Conservation (phyloP, 2,888 invertebrate species). For the Horisme vitalbata region DNA sequence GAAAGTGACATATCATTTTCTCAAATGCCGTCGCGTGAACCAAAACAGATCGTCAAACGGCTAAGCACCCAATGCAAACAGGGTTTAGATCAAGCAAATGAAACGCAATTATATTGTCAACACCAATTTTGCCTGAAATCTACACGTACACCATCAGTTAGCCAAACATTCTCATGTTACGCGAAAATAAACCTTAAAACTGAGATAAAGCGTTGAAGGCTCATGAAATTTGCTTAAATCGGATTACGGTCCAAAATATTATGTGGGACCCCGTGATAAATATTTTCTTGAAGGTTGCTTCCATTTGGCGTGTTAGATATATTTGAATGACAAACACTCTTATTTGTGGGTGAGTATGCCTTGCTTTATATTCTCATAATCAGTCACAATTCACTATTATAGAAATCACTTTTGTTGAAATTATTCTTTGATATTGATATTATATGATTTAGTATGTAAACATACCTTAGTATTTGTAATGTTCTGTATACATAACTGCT, state of each 20-base stretch:
- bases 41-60: conserved; percentile 10
- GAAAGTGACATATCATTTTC: no score
- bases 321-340: conserved; percentile 27
- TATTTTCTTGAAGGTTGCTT: conserved; percentile 24
- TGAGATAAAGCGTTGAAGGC: conserved; percentile 9
- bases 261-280: conserved; percentile 28
- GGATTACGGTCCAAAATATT: conserved; percentile 26
- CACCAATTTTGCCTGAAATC: conserved; percentile 48
- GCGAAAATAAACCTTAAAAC: conserved; percentile 26
- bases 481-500: no score
- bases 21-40: no score
- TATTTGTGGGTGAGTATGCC: not conserved
- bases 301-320: conserved; percentile 4
- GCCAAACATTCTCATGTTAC: conserved; percentile 11
- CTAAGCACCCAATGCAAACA: conserved; percentile 15
- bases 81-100: conserved; percentile 43
- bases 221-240: conserved; percentile 29
- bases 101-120: conserved; percentile 54
- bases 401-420: not conserved
- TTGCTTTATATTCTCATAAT: not conserved
- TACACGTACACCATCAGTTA: conserved; percentile 12
- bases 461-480: no score
- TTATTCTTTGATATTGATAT: no score
- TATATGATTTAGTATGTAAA: no score
- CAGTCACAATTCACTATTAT: not conserved